Percentiles rank a stretch among this genome's conserved stretches.
These are phyloP conservation scores for Tricholauxania praeusta DNA, from an alignment of 2,888 invertebrate species.

Conservation along the genomic window DNA sequence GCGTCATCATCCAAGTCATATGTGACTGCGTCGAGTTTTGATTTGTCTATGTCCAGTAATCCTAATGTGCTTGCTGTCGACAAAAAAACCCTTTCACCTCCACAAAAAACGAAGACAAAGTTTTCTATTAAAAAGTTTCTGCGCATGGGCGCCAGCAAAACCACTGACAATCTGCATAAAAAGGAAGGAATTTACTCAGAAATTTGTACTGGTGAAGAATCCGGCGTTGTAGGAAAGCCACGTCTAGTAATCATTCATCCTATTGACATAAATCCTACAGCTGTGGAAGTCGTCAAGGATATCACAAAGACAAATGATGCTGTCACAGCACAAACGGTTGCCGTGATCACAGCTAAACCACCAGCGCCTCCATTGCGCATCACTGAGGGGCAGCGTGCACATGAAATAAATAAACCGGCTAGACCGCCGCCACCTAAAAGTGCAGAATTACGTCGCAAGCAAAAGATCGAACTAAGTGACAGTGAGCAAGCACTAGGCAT, in stretches of 20 bases:
- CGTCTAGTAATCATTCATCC: constrained; percentile 90
- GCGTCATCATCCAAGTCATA: constrained; percentile 22
- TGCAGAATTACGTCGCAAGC: constrained; percentile 73
- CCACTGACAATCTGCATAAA: constrained; percentile 68
- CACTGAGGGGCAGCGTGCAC: constrained; percentile 62
- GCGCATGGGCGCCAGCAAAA: constrained; percentile 82
- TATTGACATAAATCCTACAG: constrained; percentile 84
- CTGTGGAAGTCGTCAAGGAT: constrained; percentile 81
- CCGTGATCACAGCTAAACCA: constrained; percentile 71
- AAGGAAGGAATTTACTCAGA: constrained; percentile 69
- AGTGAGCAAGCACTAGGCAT: constrained; percentile 41
- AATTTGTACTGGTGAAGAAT: constrained; percentile 65
- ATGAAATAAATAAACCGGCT: constrained; percentile 74
- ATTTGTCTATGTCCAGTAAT: constrained; percentile 39
- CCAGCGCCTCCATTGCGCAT: constrained; percentile 79
- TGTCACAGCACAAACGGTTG: constrained; percentile 62
- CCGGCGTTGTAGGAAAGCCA: constrained; percentile 71
- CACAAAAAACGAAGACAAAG: constrained; percentile 75
- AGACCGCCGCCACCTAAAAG: constrained; percentile 83
- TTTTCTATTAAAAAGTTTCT: constrained; percentile 88
- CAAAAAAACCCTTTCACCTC: constrained; percentile 53
- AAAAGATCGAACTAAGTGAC: constrained; percentile 60
- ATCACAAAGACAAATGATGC: constrained; percentile 68
- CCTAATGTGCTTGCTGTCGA: constrained; percentile 34
- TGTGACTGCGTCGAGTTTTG: constrained; percentile 40